A percentile compares a stretch with the other conserved stretches of the same genome.
Conservation (phyloP, 2,797 vertebrate species). For the Euthynnus affinis region DNA sequence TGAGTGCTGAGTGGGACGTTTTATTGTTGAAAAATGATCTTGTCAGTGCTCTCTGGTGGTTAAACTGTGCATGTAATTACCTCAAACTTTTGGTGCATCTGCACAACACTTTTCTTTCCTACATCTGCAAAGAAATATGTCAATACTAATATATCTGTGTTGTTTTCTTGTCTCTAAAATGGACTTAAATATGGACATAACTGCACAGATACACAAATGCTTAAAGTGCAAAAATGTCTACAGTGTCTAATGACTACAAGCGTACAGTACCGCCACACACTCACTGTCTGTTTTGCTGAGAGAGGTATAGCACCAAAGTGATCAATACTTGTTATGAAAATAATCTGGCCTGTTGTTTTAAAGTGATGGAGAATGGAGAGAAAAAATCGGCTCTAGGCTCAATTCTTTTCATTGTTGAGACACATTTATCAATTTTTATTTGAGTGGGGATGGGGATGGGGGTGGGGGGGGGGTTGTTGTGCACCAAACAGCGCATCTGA, state of each 20-base stretch:
- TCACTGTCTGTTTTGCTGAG: slow-evolving; percentile 46
- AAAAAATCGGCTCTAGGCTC: neutral
- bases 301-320: slow-evolving; percentile 22
- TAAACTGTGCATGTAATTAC: neutral
- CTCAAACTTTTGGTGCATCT: too few species aligned
- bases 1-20: too few species aligned
- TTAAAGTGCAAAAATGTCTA: slow-evolving; percentile 14
- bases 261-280: neutral
- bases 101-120: neutral
- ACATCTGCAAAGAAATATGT: neutral
- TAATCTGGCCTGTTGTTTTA: slow-evolving; percentile 36
- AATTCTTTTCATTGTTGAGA: neutral
- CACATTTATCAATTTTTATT: slow-evolving; percentile 35
- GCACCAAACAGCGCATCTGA: slow-evolving; percentile 20
- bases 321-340: slow-evolving; percentile 65
- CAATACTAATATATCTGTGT: neutral
- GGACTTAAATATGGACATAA: neutral
- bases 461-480: too few species aligned
- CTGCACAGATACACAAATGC: slow-evolving; percentile 11
- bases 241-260: neutral
- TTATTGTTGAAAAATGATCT: too few species aligned
- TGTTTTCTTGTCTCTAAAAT: neutral
- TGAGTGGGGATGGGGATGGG: too few species aligned
- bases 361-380: slow-evolving; percentile 28
- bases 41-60: too few species aligned